Conservation (phyloP, 2,888 invertebrate species). For the Folsomia manolachei region DNA sequence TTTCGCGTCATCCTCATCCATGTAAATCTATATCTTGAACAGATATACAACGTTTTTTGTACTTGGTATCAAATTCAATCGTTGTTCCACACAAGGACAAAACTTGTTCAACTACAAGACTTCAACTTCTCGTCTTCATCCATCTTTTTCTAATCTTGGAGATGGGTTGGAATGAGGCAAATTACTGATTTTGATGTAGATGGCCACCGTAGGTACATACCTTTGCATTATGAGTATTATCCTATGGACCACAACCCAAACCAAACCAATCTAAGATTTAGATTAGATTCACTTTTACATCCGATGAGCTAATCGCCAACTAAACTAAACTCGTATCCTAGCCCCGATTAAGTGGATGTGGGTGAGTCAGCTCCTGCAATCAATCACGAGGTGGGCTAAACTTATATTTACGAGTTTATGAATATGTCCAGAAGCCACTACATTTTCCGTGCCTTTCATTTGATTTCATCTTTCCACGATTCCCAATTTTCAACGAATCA, state of each 20-base stretch:
- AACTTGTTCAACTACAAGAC: not conserved
- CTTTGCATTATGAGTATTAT: not conserved
- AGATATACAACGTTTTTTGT: too few species aligned
- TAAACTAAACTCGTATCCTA: too few species aligned
- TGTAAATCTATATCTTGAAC: conserved; percentile 19
- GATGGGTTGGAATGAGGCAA: not conserved
- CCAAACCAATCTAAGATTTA: not conserved
- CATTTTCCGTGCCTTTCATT: too few species aligned
- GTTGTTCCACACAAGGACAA: conserved; percentile 2
- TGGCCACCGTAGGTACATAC: too few species aligned
- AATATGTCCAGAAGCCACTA: conserved; percentile 6
- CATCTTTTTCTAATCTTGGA: conserved; percentile 1
- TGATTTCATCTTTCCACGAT: not conserved
- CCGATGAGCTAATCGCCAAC: not conserved
- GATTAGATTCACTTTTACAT: conserved; percentile 1
- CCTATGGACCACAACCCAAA: not conserved
- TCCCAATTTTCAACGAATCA: not conserved
- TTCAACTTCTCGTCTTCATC: not conserved
- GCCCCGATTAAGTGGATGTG: not conserved
- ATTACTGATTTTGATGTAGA: too few species aligned
- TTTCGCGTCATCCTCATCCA: conserved; percentile 24
- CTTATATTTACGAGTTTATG: not conserved
- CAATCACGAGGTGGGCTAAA: not conserved
- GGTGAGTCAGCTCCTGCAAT: not conserved
- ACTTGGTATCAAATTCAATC: conserved; percentile 8